phyloP scores from a whole-genome alignment of 2,113 vertebrate genomes.

The Pantherophis guttatus region DNA sequence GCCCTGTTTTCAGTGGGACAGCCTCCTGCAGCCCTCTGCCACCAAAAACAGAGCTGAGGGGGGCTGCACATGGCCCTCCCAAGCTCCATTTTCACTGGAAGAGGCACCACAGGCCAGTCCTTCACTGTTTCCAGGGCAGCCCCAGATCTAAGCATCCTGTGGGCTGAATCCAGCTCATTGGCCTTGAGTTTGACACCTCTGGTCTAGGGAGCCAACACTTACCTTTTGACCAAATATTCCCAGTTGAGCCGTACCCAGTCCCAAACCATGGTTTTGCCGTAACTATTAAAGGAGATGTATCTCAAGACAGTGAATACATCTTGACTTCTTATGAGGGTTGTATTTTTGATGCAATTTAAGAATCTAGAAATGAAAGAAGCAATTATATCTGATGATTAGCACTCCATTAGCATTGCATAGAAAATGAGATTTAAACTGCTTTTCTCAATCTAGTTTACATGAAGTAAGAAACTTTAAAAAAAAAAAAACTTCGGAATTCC shows the following conservation, averaged over 20 bases:
- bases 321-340: conserved; percentile 83
- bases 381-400: conserved; percentile 1
- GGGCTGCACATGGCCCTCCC: too few species aligned
- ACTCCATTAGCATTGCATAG: neutral
- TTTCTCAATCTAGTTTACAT: conserved; percentile 4
- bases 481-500: neutral
- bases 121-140: too few species aligned
- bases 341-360: conserved; percentile 77
- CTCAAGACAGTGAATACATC: conserved; percentile 89
- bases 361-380: conserved; percentile 70
- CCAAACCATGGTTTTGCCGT: conserved; percentile 92
- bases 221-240: conserved; percentile 89
- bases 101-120: too few species aligned
- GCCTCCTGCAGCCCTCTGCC: too few species aligned
- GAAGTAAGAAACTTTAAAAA: neutral
- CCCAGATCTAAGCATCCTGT: too few species aligned
- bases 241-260: conserved; percentile 94
- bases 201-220: neutral
- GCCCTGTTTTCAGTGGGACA: too few species aligned
- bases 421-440: neutral
- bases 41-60: too few species aligned
- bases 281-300: conserved; percentile 86
- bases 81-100: too few species aligned
- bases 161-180: too few species aligned
- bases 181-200: too few species aligned